Conservation (phyloP, 2,888 invertebrate genomes). For the Sphecodes monilicornis region DNA sequence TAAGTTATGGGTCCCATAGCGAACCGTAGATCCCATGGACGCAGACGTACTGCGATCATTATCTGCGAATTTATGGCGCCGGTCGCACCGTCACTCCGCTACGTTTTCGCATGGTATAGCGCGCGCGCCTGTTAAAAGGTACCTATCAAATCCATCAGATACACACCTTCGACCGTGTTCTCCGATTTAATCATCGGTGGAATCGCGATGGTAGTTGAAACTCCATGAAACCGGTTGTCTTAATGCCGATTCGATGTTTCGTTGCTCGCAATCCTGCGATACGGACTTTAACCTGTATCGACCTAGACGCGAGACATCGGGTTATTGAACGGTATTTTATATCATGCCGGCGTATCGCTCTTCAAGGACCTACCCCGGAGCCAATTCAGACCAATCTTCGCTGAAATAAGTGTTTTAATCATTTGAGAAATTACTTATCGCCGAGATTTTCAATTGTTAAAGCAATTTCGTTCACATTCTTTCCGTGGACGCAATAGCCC, state of each 20-base stretch:
- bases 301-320: not conserved
- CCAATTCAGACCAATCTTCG: too few species aligned
- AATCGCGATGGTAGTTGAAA: not conserved
- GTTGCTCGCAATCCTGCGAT: not conserved
- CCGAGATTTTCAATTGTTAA: too few species aligned
- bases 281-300: not conserved
- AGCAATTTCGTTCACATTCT: too few species aligned
- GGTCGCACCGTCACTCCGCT: conserved; percentile 63
- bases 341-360: too few species aligned
- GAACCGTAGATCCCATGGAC: conserved; percentile 83
- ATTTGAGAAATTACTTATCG: too few species aligned
- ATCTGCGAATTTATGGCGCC: conserved; percentile 82
- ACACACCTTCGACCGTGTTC: conserved; percentile 5
- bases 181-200: conserved; percentile 37
- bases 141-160: conserved; percentile 64
- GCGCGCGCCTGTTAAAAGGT: conserved; percentile 76
- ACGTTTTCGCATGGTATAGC: conserved; percentile 68
- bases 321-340: not conserved
- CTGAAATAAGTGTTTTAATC: too few species aligned
- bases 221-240: not conserved
- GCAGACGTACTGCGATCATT: conserved; percentile 84
- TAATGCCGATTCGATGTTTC: conserved; percentile 3
- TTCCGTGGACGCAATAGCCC: too few species aligned
- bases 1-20: conserved; percentile 84
- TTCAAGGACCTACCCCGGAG: too few species aligned